A percentile compares a stretch with the other conserved stretches of the same genome.
Conservation (phyloP, 2,113 vertebrate genomes). For the Orycteropus afer region DNA sequence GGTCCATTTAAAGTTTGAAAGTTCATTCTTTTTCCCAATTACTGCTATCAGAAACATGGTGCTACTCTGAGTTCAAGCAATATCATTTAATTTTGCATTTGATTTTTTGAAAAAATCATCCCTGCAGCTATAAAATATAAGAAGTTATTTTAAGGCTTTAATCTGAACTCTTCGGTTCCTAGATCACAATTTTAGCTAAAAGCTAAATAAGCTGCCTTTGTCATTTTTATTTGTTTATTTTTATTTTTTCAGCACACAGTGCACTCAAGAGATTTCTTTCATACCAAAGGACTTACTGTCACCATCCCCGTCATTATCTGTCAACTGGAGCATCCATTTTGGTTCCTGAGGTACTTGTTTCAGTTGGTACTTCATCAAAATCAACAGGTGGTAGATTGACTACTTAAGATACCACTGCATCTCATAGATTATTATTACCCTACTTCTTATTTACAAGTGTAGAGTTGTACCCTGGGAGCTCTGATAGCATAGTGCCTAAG, state of each 20-base stretch:
- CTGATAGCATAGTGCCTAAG: no score
- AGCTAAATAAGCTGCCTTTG: slow-evolving; percentile 24
- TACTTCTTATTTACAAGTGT: no score
- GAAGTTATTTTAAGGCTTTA: not conserved
- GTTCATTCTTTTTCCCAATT: not conserved
- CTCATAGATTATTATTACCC: not conserved
- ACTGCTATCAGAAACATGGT: not conserved
- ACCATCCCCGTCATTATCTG: not conserved
- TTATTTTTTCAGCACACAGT: not conserved
- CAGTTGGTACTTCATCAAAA: not conserved
- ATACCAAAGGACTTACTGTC: not conserved
- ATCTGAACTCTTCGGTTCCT: not conserved
- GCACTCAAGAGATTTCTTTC: not conserved
- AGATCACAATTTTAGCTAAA: not conserved
- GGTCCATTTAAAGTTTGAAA: not conserved
- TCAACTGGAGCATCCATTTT: not conserved
- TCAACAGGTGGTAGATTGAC: not conserved
- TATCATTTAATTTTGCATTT: not conserved
- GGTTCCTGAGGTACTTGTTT: not conserved
- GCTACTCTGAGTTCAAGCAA: not conserved
- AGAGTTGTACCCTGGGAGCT: no score
- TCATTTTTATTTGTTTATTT: not conserved
- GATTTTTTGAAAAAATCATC: not conserved
- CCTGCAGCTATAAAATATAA: not conserved
- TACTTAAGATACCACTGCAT: not conserved